phyloP scores from a whole-genome alignment of 2,113 vertebrate species.

The Gallinago jamesoni region DNA sequence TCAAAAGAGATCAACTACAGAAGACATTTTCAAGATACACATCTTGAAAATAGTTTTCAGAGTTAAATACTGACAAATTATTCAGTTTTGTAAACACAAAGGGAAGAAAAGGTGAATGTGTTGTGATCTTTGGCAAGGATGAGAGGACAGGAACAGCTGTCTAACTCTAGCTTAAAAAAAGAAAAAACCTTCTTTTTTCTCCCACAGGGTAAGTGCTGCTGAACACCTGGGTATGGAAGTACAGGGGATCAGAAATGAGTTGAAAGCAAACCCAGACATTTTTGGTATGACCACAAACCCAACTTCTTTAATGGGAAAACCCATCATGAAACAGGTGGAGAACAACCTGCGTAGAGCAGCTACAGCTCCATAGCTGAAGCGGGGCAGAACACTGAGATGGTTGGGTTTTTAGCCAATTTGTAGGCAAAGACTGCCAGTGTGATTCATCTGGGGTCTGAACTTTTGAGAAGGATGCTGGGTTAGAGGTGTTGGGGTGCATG shows the following conservation, averaged over 20 bases:
- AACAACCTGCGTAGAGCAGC: accelerated
- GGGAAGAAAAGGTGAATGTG: neutral
- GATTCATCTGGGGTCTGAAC: neutral
- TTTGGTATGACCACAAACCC: no score
- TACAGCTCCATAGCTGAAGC: accelerated
- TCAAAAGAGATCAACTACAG: neutral
- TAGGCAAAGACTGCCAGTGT: accelerated
- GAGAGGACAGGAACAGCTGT: neutral
- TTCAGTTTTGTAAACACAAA: neutral
- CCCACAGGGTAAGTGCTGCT: neutral
- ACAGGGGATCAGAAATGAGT: accelerated
- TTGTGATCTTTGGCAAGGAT: neutral
- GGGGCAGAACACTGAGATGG: neutral
- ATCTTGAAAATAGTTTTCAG: neutral
- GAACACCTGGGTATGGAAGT: neutral
- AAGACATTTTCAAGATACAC: neutral
- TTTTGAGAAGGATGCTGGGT: neutral
- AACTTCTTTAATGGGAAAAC: neutral
- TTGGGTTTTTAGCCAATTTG: neutral
- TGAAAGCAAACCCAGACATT: neutral
- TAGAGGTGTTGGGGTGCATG: no score
- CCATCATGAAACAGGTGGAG: no score
- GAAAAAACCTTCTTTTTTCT: neutral
- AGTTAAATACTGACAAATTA: neutral
- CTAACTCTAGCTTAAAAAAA: neutral